phyloP scores from a whole-genome alignment of 2,797 vertebrate genomes.

The Myotis vivesi region DNA sequence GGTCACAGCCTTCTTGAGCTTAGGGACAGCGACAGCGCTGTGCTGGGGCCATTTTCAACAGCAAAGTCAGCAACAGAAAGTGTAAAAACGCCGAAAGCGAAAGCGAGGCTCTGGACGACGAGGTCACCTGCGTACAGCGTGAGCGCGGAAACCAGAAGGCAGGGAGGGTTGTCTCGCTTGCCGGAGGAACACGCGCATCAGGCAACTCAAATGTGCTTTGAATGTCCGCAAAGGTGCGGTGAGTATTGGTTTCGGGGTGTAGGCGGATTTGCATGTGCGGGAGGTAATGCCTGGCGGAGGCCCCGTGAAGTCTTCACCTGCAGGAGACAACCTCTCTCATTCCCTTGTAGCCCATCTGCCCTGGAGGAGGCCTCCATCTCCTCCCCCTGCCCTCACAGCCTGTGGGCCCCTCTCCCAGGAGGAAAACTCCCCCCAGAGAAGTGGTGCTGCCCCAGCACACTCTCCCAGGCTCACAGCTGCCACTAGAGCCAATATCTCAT shows the following conservation, averaged over 20 bases:
- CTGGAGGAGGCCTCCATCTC: background rate
- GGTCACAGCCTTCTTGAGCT: background rate
- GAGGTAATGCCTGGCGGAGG: background rate
- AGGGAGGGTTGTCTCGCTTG: accelerated
- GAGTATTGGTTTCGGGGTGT: background rate
- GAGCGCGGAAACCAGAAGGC: background rate
- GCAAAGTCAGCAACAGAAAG: background rate
- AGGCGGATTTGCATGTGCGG: background rate
- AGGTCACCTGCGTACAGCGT: accelerated
- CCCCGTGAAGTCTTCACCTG: constrained; percentile 66
- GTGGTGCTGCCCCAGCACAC: accelerated
- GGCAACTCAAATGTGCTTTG: accelerated
- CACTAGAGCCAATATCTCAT: background rate
- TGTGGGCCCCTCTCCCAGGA: background rate
- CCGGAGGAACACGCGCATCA: accelerated
- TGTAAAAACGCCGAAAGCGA: background rate
- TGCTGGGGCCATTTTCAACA: background rate
- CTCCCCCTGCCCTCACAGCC: background rate
- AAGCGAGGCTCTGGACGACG: accelerated
- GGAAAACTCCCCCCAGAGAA: background rate
- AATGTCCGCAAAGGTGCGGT: accelerated
- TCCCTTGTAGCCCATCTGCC: constrained; percentile 72
- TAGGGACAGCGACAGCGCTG: background rate
- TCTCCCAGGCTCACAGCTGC: accelerated
- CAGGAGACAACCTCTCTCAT: constrained; percentile 77